These are phyloP conservation scores for Xestia rhomboidea DNA, from an alignment of 2,888 invertebrate species.

Conservation along the genomic window DNA sequence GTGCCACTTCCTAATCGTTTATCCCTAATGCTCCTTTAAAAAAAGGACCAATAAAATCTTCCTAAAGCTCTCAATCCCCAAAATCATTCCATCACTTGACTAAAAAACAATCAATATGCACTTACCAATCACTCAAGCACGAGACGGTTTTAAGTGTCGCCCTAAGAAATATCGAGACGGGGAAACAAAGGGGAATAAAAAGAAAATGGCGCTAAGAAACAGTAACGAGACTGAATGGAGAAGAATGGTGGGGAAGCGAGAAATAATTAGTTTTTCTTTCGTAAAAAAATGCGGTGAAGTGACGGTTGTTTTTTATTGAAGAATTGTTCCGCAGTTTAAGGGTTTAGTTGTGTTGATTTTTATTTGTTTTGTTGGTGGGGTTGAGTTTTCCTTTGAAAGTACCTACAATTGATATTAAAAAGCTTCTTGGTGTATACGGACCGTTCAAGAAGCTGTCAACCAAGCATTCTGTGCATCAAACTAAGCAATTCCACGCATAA, in stretches of 20 bases:
- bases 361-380: too few species aligned
- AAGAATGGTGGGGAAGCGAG: constrained; percentile 74
- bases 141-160: constrained; percentile 53
- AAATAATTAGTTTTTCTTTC: constrained; percentile 79
- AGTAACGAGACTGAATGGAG: constrained; percentile 75
- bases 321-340: constrained; percentile 46
- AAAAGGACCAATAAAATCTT: constrained; percentile 24
- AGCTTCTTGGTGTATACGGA: too few species aligned
- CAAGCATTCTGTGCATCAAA: too few species aligned
- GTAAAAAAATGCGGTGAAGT: constrained; percentile 51
- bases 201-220: constrained; percentile 53
- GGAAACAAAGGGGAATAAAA: constrained; percentile 58
- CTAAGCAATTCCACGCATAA: too few species aligned
- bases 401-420: background rate
- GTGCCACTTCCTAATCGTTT: background rate
- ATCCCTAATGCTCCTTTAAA: background rate
- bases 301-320: constrained; percentile 51
- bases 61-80: constrained; percentile 13
- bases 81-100: constrained; percentile 51
- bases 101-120: constrained; percentile 56
- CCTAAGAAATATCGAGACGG: constrained; percentile 54
- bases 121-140: constrained; percentile 59
- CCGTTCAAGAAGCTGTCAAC: too few species aligned
- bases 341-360: constrained; percentile 2
- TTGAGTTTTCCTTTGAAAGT: background rate